Percentiles rank a stretch among this genome's conserved stretches.
Evolutionary conservation across 2,113 vertebrate species (phyloP).

Genomic region (Centropus bengalensis): DNA sequence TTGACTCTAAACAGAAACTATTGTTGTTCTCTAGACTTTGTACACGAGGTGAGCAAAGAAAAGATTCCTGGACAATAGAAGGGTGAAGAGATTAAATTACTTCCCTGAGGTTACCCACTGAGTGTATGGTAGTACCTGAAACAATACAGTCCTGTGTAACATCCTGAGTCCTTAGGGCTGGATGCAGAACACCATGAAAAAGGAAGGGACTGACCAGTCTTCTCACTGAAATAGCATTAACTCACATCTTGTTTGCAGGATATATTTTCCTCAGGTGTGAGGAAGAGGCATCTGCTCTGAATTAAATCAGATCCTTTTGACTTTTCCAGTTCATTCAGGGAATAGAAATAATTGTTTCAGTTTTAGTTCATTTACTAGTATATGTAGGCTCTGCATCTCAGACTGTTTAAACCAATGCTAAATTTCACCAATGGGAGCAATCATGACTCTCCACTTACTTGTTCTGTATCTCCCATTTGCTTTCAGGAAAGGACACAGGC

Average conservation of each 20-base stretch:
- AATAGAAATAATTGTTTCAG: not conserved
- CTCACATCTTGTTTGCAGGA: not conserved
- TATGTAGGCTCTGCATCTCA: not conserved
- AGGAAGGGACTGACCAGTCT: not conserved
- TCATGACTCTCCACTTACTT: not conserved
- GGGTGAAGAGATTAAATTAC: not conserved
- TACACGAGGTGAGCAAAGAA: not conserved
- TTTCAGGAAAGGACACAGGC: not conserved
- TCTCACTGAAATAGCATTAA: not conserved
- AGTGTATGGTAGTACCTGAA: not conserved
- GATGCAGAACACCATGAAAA: not conserved
- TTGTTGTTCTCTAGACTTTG: not conserved
- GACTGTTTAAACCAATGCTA: not conserved
- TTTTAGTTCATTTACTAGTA: not conserved
- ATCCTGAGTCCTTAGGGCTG: not conserved
- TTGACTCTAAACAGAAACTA: not conserved
- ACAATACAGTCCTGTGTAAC: not conserved
- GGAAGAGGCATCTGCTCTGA: not conserved
- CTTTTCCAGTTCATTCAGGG: not conserved
- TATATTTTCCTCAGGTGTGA: not conserved
- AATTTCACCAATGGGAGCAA: not conserved
- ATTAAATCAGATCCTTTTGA: not conserved
- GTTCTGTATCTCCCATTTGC: not conserved
- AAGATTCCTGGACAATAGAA: not conserved
- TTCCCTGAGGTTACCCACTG: not conserved